These are phyloP conservation scores for Ennomos erosarius DNA, from an alignment of 2,888 invertebrate species.

Conservation along the genomic window DNA sequence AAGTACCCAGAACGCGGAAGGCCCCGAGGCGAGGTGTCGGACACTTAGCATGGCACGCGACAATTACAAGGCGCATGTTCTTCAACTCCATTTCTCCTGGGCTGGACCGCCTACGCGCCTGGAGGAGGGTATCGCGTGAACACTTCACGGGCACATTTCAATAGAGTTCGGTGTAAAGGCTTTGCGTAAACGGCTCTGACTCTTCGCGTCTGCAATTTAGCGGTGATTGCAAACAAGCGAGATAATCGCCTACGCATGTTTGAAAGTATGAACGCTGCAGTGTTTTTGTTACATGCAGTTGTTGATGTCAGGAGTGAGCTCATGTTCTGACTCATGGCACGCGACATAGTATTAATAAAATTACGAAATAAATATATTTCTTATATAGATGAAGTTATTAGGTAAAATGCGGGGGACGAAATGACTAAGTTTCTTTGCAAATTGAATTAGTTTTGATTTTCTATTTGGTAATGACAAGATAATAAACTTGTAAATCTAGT, in stretches of 20 bases:
- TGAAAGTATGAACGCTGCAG: slow-evolving; percentile 48
- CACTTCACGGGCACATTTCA: slow-evolving; percentile 17
- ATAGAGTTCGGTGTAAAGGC: slow-evolving; percentile 5
- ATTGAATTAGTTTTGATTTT: slow-evolving; percentile 12
- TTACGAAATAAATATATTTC: slow-evolving; percentile 40
- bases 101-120: slow-evolving; percentile 46
- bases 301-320: slow-evolving; percentile 64
- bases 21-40: slow-evolving; percentile 38
- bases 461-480: background rate
- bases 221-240: slow-evolving; percentile 43
- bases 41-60: slow-evolving; percentile 54
- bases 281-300: slow-evolving; percentile 50
- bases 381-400: slow-evolving; percentile 34
- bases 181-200: slow-evolving; percentile 7
- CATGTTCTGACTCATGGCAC: slow-evolving; percentile 56
- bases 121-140: slow-evolving; percentile 57
- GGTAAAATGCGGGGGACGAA: slow-evolving; percentile 16
- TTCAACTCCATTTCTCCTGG: slow-evolving; percentile 37
- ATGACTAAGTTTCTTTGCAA: slow-evolving; percentile 19
- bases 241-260: slow-evolving; percentile 51
- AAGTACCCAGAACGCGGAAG: slow-evolving; percentile 38
- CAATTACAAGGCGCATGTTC: slow-evolving; percentile 52
- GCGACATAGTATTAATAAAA: slow-evolving; percentile 27
- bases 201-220: slow-evolving; percentile 40
- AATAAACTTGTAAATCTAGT: background rate